These are phyloP conservation scores for Albula glossodonta DNA, from an alignment of 2,113 vertebrate genomes.

Conservation along the genomic window DNA sequence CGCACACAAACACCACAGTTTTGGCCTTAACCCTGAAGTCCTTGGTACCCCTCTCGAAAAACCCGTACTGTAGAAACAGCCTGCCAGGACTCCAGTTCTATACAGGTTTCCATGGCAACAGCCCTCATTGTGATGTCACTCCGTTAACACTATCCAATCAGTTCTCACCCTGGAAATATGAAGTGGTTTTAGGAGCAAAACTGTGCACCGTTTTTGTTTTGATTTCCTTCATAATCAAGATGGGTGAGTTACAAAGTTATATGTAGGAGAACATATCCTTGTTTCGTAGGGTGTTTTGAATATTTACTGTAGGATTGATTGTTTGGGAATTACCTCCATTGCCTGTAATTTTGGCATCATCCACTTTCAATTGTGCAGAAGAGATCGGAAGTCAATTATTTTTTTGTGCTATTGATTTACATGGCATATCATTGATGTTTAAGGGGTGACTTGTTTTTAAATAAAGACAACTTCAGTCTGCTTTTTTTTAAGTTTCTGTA, in stretches of 20 bases:
- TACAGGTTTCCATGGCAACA: slow-evolving; percentile 31
- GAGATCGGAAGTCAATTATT: background rate
- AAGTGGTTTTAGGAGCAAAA: background rate
- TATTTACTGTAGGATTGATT: background rate
- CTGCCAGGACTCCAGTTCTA: slow-evolving; percentile 25
- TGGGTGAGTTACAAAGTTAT: background rate
- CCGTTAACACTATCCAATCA: background rate
- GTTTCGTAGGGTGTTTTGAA: background rate
- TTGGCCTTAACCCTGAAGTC: slow-evolving; percentile 62
- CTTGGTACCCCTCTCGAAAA: slow-evolving; percentile 41
- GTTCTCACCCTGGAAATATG: background rate
- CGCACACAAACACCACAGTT: slow-evolving; percentile 28
- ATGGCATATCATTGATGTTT: background rate
- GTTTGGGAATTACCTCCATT: background rate
- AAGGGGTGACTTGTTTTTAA: slow-evolving; percentile 21
- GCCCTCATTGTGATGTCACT: slow-evolving; percentile 15
- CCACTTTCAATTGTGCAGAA: background rate
- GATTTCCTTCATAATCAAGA: background rate
- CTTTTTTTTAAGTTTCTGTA: slow-evolving; percentile 1
- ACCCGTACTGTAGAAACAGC: slow-evolving; percentile 46
- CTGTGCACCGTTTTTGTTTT: slow-evolving; percentile 6
- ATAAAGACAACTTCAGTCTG: slow-evolving; percentile 3
- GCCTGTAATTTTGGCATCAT: background rate
- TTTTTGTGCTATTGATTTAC: background rate
- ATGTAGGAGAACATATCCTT: slow-evolving; percentile 10